Base-by-base conservation (phyloP, 2,888 invertebrate genomes). In the Amiota mariae region DNA sequence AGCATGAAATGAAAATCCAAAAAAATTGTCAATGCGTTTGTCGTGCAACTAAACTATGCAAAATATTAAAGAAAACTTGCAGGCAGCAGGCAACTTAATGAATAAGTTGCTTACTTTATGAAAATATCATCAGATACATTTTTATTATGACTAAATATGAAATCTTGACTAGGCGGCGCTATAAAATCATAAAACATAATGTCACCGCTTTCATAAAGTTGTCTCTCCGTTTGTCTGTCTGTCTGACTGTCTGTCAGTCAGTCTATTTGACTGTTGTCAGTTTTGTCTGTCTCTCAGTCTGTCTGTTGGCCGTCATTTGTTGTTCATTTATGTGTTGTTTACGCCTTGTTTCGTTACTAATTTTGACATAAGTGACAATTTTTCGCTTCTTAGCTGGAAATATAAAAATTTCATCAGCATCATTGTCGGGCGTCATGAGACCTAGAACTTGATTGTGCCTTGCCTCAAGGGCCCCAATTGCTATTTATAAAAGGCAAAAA, bases 1-100 rank as follows among this genome's bases (percentile, higher is more conserved):
- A 84, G 78, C 83, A 75, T 81, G 75, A 79, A 82, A 78, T 76
- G 71, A 72, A 70, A 74, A 75, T 66, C 64, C 73, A 66, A 66
- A 59, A 59, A 57, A 15, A 8, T 54, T 54, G 54, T 15, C 13
- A 15, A 20, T 1, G 59, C 20, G 11, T 20, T 59, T 20, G 59
- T 20, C 8, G 15, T 59, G 3, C 36, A 36, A 2, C 36, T 36
- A 36, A 36, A 36, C 36, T 36, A 36, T 36, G 36, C 36, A 36
- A 36, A 36, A 36, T 36, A 36, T 36, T 36, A 36, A 36, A 36
- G 36, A 36, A 36, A 36, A 36, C 36, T 36, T 36, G 0, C n/a
- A 18, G 15, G 1, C 15, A 57, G 4, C 18, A 18, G 15, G 56
- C 56, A 56, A 18, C 11, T 11, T 8, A 59, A 56, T 36, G 57